A percentile compares a stretch with the other conserved stretches of the same genome.
Evolutionary conservation across 2,113 vertebrate genomes (phyloP).

Genomic region (Amia ocellicauda): DNA sequence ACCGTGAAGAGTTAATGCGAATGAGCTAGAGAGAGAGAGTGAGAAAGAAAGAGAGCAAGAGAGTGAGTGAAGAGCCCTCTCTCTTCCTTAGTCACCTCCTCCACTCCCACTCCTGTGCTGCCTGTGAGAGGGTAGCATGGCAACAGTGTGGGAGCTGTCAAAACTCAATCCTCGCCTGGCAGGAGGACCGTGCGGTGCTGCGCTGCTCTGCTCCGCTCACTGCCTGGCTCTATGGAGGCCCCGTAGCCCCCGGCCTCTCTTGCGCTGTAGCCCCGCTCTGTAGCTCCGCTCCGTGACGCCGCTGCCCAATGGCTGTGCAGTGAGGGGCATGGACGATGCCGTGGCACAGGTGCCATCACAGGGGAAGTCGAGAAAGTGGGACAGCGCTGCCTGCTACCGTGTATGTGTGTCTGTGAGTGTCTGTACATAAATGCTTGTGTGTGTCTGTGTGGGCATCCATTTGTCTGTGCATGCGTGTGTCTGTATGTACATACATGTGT

Average conservation of each 20-base stretch:
- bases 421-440: too few species aligned
- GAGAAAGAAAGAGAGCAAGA: constrained; percentile 18
- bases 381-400: too few species aligned
- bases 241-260: background rate
- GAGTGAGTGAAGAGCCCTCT: background rate
- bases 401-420: too few species aligned
- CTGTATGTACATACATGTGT: background rate
- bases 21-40: constrained; percentile 15
- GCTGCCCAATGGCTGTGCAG: too few species aligned
- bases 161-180: constrained; percentile 19
- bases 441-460: too few species aligned
- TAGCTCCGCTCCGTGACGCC: too few species aligned
- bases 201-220: constrained; percentile 41
- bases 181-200: constrained; percentile 33
- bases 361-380: too few species aligned
- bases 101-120: constrained; percentile 4
- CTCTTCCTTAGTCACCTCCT: constrained; percentile 9
- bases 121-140: background rate
- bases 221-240: background rate
- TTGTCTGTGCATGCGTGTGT: too few species aligned
- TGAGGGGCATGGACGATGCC: too few species aligned
- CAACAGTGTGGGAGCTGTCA: background rate
- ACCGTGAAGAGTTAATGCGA: background rate
- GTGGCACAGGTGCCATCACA: too few species aligned
- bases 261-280: too few species aligned